A percentile compares a stretch with the other conserved stretches of the same genome.
These are phyloP conservation scores for Hippoglossus hippoglossus DNA, from an alignment of 2,797 vertebrate species.

Conservation along the genomic window DNA sequence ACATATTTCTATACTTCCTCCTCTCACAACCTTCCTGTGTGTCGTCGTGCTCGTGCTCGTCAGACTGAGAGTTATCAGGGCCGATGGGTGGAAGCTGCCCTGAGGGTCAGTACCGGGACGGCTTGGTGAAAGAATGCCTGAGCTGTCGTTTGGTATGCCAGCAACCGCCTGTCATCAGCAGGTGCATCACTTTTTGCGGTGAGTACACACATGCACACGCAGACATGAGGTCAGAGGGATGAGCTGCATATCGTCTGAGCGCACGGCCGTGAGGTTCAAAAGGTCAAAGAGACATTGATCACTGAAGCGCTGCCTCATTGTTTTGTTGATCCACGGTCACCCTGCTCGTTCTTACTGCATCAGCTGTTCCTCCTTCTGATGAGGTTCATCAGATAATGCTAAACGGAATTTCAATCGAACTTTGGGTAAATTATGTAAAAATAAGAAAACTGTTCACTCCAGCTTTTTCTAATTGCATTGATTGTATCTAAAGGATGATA, in stretches of 20 bases:
- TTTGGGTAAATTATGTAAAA: no score
- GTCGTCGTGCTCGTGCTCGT: constrained; percentile 18
- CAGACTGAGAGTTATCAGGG: constrained; percentile 14
- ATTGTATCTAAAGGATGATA: no score
- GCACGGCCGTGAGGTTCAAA: neutral
- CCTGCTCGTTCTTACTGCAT: no score
- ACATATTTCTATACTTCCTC: no score
- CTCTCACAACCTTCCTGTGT: neutral
- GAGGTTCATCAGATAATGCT: no score
- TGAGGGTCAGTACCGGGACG: constrained; percentile 53
- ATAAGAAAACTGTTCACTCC: no score
- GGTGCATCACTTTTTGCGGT: constrained; percentile 76
- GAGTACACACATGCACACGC: constrained; percentile 44
- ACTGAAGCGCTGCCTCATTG: no score
- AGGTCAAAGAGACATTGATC: neutral
- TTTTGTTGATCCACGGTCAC: no score
- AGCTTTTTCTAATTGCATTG: no score
- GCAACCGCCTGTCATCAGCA: neutral
- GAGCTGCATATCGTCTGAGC: neutral
- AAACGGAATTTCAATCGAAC: no score
- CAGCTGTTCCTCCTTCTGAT: no score
- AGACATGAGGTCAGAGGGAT: neutral
- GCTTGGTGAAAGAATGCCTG: constrained; percentile 59
- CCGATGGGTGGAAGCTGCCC: constrained; percentile 64
- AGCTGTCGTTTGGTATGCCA: constrained; percentile 62